phyloP scores from a whole-genome alignment of 2,888 invertebrate genomes.

The Lithodes maja region DNA sequence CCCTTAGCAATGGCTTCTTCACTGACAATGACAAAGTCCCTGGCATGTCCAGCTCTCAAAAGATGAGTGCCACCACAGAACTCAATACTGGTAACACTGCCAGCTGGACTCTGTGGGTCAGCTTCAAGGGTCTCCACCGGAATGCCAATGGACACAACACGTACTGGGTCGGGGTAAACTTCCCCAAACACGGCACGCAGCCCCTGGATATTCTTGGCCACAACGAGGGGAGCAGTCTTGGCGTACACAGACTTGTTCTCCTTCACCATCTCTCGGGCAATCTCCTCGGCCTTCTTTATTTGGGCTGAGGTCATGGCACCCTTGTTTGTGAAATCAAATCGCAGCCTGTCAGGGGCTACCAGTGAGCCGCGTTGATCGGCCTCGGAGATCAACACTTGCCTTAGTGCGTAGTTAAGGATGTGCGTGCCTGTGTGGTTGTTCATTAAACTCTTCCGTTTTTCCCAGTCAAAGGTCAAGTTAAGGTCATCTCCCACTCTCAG shows the following conservation, averaged over 20 bases:
- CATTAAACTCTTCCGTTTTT: constrained; percentile 94
- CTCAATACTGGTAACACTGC: constrained; percentile 93
- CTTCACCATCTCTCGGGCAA: constrained; percentile 84
- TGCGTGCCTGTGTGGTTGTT: constrained; percentile 99
- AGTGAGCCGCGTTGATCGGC: constrained; percentile 97
- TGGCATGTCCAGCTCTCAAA: constrained; percentile 92
- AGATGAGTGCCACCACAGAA: constrained; percentile 99
- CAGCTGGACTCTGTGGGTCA: constrained; percentile 88
- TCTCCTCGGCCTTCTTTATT: constrained; percentile 88
- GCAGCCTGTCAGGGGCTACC: constrained; percentile 95
- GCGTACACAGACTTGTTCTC: constrained; percentile 89
- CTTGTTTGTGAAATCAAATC: constrained; percentile 98
- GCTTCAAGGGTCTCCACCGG: constrained; percentile 91
- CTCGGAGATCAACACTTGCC: constrained; percentile 91
- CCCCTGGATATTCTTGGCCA: constrained; percentile 94
- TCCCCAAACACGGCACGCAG: constrained; percentile 98
- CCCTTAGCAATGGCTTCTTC: constrained; percentile 99
- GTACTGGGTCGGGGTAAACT: constrained; percentile 96
- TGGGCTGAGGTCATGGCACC: constrained; percentile 91
- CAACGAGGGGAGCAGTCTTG: constrained; percentile 86
- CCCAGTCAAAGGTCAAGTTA: constrained; percentile 73
- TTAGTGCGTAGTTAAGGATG: constrained; percentile 93
- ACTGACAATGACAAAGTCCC: constrained; percentile 94
- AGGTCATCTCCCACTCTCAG: constrained; percentile 91
- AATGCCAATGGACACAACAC: constrained; percentile 93